Base-by-base conservation (phyloP, 1,140 invertebrate species). In the Caerostris darwini region DNA sequence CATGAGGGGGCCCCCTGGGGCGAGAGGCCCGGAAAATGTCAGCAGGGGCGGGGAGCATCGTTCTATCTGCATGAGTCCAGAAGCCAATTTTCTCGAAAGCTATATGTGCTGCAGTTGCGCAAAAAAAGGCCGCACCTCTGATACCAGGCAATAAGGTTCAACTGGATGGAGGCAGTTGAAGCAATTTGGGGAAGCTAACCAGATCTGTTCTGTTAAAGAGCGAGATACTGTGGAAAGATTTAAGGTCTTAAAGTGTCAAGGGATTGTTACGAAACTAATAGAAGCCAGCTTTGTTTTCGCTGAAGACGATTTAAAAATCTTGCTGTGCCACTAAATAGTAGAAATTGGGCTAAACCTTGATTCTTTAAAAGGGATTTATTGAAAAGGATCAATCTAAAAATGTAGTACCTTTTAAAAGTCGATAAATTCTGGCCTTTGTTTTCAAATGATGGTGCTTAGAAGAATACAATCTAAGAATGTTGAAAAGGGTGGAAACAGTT, bases 81-180 rank as follows among this genome's bases (percentile, higher is more conserved):
- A 17, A 89, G 87, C 64, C 64, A 67, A 89, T 89, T 89, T 89
- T 89, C 61, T 69, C 53, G 59, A 89, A 89, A 89, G 54, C 64
- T 89, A 56, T 89, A 89, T 17, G 17, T 64, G 87, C 53, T 64
- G 87, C 53, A 53, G 54, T 89, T 89, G 61, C 87, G 64, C 14
- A 89, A 89, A 34, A 34, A 34, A 7, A n/a, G 7, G 53, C 87
- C 87, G 87, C 87, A 89, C 87, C 87, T 89, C 57, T 85, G 57
- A 85, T 12, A 50, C 71, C 71, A 77, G 71, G 34, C 71, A 77
- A 77, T 77, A 77, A 77, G 7, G 71, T 77, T 77, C 71, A 77
- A 6, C 19, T 12, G 8, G 71, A 77, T 77, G 10, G 8, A 77
- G 71, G 71, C 71, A 77, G 71, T 77, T 77, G 71, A 77, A 77